These are phyloP conservation scores for Crypturellus tataupa DNA, from an alignment of 2,797 vertebrate species.

Conservation along the genomic window DNA sequence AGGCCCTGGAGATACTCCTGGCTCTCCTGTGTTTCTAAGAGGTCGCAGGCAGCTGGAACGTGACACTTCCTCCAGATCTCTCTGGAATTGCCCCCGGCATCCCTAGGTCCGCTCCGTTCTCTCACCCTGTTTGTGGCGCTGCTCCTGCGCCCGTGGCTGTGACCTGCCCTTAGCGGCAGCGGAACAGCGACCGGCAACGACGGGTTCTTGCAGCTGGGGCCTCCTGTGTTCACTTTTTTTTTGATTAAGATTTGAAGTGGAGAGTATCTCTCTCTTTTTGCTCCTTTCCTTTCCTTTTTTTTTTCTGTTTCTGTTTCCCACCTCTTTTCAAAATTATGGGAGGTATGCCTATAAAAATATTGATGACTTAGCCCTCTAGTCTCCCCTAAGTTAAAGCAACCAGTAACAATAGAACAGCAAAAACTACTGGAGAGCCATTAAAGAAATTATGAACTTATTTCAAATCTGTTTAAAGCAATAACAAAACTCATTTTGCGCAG, in stretches of 20 bases:
- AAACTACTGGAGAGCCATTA: not conserved
- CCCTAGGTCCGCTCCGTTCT: not conserved
- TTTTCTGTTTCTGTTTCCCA: too few species aligned
- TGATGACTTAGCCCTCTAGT: not conserved
- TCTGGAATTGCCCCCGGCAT: not conserved
- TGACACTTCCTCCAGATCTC: not conserved
- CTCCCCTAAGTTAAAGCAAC: not conserved
- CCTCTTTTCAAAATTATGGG: not conserved
- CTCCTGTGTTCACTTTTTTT: too few species aligned
- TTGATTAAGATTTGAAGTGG: not conserved
- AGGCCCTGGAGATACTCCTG: not conserved
- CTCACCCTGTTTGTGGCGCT: not conserved
- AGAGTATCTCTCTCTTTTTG: not conserved
- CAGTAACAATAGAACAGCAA: not conserved
- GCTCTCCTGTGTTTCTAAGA: not conserved
- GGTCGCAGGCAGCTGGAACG: not conserved
- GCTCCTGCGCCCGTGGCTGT: fast-evolving
- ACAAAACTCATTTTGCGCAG: not conserved
- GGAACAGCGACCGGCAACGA: too few species aligned
- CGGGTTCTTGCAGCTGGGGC: too few species aligned
- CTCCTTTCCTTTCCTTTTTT: too few species aligned
- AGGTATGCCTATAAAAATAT: not conserved
- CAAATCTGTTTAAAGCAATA: not conserved
- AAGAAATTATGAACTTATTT: not conserved
- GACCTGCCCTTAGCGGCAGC: not conserved